Conservation (phyloP, 2,797 vertebrate genomes). For the Eidolon dupreanum region DNA sequence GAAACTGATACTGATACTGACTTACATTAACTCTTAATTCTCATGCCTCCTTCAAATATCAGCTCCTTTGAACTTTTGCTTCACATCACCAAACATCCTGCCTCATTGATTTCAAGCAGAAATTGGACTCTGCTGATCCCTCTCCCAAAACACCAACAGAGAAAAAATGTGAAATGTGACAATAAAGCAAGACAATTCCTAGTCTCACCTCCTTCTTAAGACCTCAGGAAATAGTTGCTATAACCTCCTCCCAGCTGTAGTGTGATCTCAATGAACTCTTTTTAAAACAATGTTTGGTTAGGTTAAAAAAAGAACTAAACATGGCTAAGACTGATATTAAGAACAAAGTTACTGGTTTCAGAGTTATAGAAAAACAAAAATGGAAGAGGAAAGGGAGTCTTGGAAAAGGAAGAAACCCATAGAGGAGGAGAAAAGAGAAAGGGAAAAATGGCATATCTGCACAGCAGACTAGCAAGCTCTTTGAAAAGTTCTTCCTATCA, state of each 20-base stretch:
- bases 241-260: neutral
- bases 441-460: neutral
- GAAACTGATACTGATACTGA: neutral
- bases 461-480: neutral
- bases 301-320: neutral
- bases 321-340: slow-evolving; percentile 16
- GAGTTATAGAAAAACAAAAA: neutral
- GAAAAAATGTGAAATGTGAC: slow-evolving; percentile 32
- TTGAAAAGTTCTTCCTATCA: neutral
- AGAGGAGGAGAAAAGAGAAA: neutral
- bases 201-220: neutral
- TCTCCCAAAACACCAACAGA: neutral
- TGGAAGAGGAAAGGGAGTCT: neutral
- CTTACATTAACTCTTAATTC: neutral
- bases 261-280: neutral
- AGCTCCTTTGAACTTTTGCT: neutral
- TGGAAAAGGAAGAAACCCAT: neutral
- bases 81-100: neutral
- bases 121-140: neutral
- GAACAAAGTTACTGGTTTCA: neutral
- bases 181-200: slow-evolving; percentile 11
- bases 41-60: neutral
- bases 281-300: slow-evolving; percentile 25
- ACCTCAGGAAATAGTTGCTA: neutral
- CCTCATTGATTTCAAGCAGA: slow-evolving; percentile 3